phyloP scores from a whole-genome alignment of 2,113 vertebrate genomes.

The Odocoileus virginianus region DNA sequence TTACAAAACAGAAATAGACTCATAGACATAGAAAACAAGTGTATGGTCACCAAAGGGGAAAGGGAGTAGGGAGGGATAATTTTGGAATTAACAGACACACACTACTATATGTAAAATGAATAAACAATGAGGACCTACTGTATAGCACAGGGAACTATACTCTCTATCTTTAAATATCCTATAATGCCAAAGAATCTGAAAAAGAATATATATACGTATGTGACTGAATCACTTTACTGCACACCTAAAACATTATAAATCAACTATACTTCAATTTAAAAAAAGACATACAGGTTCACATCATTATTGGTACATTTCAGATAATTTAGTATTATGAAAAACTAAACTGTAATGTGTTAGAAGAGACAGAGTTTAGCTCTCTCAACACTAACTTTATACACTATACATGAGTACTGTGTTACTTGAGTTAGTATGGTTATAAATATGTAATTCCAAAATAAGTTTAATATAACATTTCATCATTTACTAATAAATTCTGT shows the following conservation, averaged over 20 bases:
- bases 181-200: neutral
- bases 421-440: neutral
- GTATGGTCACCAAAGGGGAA: neutral
- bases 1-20: neutral
- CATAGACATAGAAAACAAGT: neutral
- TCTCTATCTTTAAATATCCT: neutral
- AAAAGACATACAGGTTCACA: neutral
- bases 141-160: neutral
- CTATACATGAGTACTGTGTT: neutral
- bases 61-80: neutral
- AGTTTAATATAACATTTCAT: neutral
- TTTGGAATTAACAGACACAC: neutral
- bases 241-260: neutral
- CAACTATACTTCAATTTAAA: neutral
- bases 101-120: neutral
- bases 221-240: neutral
- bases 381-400: neutral
- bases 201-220: neutral
- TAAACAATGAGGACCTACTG: neutral
- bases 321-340: neutral
- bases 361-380: neutral
- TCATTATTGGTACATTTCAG: neutral
- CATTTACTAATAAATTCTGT: neutral
- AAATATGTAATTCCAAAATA: constrained; percentile 5
- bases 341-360: neutral